Conservation (phyloP, 2,797 vertebrate genomes). For the Phrynocephalus vlangalii region DNA sequence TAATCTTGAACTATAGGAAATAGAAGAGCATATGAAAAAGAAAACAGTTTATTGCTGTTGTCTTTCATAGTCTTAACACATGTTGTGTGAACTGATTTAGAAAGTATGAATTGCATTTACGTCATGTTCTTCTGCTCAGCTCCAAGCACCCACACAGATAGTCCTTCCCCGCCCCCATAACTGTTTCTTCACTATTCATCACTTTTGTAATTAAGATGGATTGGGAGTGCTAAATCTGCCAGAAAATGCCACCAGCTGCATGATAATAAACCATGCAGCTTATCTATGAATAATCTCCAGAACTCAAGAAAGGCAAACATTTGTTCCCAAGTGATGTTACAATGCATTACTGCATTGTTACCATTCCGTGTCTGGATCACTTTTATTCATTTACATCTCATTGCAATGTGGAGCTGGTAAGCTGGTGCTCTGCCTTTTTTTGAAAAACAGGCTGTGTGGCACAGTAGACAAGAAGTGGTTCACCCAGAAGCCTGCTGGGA, state of each 20-base stretch:
- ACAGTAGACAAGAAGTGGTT: neutral
- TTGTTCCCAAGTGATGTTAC: slow-evolving; percentile 34
- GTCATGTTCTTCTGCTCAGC: neutral
- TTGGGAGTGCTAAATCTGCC: slow-evolving; percentile 7
- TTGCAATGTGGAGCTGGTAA: neutral
- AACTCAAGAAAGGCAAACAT: neutral
- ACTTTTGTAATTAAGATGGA: slow-evolving; percentile 23
- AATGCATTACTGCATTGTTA: neutral
- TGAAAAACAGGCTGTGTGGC: neutral
- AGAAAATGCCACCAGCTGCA: slow-evolving; percentile 33
- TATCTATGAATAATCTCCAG: slow-evolving; percentile 34
- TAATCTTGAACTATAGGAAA: too few relatives aligned
- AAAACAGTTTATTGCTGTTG: neutral
- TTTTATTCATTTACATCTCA: neutral
- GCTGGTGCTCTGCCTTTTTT: neutral
- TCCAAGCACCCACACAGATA: neutral
- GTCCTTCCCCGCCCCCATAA: neutral
- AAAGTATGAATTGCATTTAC: slow-evolving; percentile 5
- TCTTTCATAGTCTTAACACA: neutral
- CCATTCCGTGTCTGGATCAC: neutral
- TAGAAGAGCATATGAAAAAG: neutral
- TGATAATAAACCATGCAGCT: slow-evolving; percentile 31
- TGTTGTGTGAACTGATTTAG: neutral
- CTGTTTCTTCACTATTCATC: slow-evolving; percentile 18
- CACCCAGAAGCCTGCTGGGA: neutral